Base-by-base conservation (phyloP, 1,140 invertebrate species). In the Nasonia giraulti region DNA sequence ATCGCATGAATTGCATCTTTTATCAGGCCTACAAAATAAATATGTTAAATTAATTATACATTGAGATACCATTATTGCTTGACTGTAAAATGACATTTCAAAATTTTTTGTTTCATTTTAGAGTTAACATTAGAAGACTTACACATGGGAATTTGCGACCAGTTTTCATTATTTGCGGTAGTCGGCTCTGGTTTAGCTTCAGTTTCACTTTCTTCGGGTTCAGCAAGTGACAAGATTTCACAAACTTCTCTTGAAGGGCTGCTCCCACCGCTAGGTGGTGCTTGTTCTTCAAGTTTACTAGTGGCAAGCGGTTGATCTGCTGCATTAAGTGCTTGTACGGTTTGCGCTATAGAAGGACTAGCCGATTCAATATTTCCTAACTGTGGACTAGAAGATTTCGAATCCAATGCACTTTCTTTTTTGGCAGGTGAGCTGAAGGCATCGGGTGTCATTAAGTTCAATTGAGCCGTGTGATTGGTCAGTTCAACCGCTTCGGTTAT, bases 231-330 rank as follows among this genome's bases (percentile, higher is more conserved):
- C 82, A 97, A 90, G 76, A 97, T 97, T 91, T 97, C 96, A 89
- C 96, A 94, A 2, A 98, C 97, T 92, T 98, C 97, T 83, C 97
- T 94, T 87, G 97, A 97, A 10, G 97, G 97, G 90, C 96, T 97
- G 66, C 96, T 97, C 40, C 96, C 96, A 10, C 96, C 96, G 82
- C 96, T 96, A 10, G 94, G 94, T 81, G 91, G 91, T 31, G 92
- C 90, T 80, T 92, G 92, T 40, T 93, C 91, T 66, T 92, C 91
- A 17, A 92, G 79, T 27, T 92, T 89, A 37, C 88, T 90, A 2
- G 90, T 91, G 1, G 88, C 89, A 0, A 92, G 68, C 12, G 91
- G 89, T 4, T 89, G 86, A 11, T 92, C 92, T 1, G 89, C 33
- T 62, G 88, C 80, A 50, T 90, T 90, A 7, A 91, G 80, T 17